Evolutionary conservation across 2,888 invertebrate genomes (phyloP).

Genomic region (Drosophila fulvimacula): DNA sequence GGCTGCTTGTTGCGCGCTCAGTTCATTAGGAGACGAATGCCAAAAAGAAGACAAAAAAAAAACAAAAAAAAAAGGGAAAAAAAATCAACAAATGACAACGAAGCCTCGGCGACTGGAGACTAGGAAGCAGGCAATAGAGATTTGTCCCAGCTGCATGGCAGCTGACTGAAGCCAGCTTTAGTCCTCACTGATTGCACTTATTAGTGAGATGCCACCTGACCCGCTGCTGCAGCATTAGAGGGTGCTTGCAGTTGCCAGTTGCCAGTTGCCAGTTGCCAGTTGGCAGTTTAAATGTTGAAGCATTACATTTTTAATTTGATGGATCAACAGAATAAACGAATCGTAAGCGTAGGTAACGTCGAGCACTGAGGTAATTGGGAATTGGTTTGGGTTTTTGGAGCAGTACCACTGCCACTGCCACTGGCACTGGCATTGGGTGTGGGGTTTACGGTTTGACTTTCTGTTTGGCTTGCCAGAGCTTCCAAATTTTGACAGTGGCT

Average conservation of each 20-base stretch:
- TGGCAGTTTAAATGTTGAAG: slow-evolving; percentile 77
- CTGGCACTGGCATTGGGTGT: background rate
- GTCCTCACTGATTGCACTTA: slow-evolving; percentile 74
- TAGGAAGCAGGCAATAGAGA: slow-evolving; percentile 12
- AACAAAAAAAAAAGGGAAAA: background rate
- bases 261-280: slow-evolving; percentile 2
- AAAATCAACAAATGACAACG: slow-evolving; percentile 15
- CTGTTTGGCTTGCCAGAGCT: slow-evolving; percentile 33
- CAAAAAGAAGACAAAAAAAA: slow-evolving; percentile 39
- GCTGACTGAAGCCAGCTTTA: slow-evolving; percentile 31
- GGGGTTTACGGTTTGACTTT: slow-evolving; percentile 22
- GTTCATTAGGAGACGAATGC: slow-evolving; percentile 76
- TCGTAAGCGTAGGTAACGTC: slow-evolving; percentile 75
- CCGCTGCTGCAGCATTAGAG: slow-evolving; percentile 36
- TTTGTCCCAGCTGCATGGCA: slow-evolving; percentile 20
- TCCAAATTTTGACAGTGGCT: slow-evolving; percentile 27
- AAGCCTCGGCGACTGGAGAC: slow-evolving; percentile 1
- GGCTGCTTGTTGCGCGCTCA: slow-evolving; percentile 55
- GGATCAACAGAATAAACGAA: slow-evolving; percentile 84
- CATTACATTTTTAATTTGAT: slow-evolving; percentile 82
- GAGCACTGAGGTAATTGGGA: slow-evolving; percentile 70
- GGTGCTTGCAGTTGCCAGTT: background rate
- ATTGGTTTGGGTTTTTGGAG: slow-evolving; percentile 37
- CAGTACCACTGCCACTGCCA: background rate
- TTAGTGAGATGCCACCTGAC: slow-evolving; percentile 62